Percentiles rank a stretch among this genome's conserved stretches.
Conservation (phyloP, 1,140 invertebrate genomes). For the Hypsibius dujardini region DNA sequence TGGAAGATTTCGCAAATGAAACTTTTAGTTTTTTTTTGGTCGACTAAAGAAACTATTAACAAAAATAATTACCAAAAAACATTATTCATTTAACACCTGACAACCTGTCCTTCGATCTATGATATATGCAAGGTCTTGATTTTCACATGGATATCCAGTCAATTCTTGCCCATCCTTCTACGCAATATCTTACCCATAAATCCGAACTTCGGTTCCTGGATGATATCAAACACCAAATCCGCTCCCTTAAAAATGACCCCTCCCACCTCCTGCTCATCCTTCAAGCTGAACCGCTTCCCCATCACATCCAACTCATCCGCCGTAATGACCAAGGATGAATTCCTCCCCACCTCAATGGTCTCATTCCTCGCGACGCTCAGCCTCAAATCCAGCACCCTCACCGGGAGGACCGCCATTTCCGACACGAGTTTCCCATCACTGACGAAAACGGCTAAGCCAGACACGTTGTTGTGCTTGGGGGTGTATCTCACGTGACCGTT, state of each 20-base stretch:
- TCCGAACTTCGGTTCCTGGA: background rate
- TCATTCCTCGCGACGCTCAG: background rate
- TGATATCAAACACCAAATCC: background rate
- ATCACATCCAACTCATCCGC: conserved; percentile 4
- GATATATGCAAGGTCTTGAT: no score
- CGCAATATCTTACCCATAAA: conserved; percentile 1
- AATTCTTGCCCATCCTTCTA: no score
- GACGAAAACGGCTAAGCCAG: background rate
- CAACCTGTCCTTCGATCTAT: no score
- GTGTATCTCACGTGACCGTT: background rate
- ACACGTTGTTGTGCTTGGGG: background rate
- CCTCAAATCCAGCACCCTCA: background rate
- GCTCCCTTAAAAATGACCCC: background rate
- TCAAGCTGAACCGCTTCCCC: background rate
- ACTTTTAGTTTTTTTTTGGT: no score
- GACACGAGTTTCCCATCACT: background rate
- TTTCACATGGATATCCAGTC: no score
- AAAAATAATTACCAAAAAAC: no score
- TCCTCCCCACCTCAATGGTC: background rate
- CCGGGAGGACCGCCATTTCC: background rate
- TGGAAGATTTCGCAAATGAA: no score
- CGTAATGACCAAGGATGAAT: background rate
- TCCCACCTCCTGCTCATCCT: background rate
- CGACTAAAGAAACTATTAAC: no score
- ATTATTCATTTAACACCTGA: no score